Base-by-base conservation (phyloP, 2,888 invertebrate species). In the Ganaspis brasiliensis region DNA sequence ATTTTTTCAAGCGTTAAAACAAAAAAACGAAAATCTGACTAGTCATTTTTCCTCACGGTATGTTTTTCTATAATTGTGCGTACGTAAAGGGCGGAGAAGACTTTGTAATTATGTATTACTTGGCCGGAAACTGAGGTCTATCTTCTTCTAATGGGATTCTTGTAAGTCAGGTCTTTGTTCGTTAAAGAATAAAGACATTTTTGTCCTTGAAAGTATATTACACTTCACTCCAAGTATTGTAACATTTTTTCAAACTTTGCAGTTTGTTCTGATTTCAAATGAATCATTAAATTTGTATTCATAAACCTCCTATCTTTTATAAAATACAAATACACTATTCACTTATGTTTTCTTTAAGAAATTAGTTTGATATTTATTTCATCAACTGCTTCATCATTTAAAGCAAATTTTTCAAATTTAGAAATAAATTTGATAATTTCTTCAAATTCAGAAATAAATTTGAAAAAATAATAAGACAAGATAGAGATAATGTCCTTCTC, bases 81-180 rank as follows among this genome's bases (percentile, higher is more conserved):
- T 52, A 37, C 56, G 40, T 79, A 83, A 79, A 81, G 79, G 77
- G 72, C 77, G 26, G 72, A 61, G 37, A 73, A 78, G 40, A 21
- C 81, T 80, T 79, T 84, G 84, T 88, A 89, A 88, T 88, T 89
- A 88, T 83, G 82, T 86, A 83, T 86, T 84, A 83, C 85, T 86
- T 85, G 88, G 86, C 87, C 87, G 89, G 88, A 89, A 88, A 82
- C 83, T 75, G 80, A 82, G 79, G 63, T 71, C 77, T 73, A 67
- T 77, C 79, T 71, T 21, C 77, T 79, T 77, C 67, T 78, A 79
- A 81, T 78, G 74, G 81, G 78, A 83, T 80, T 80, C 81, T 76
- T 63, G 70, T 71, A 79, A 73, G 71, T 37, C 49, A 73, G 77
- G 74, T 74, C 81, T 82, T 83, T 82, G 83, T 82, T 81, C 74